Base-by-base conservation (phyloP, 2,113 vertebrate species). In the Etia nguti region DNA sequence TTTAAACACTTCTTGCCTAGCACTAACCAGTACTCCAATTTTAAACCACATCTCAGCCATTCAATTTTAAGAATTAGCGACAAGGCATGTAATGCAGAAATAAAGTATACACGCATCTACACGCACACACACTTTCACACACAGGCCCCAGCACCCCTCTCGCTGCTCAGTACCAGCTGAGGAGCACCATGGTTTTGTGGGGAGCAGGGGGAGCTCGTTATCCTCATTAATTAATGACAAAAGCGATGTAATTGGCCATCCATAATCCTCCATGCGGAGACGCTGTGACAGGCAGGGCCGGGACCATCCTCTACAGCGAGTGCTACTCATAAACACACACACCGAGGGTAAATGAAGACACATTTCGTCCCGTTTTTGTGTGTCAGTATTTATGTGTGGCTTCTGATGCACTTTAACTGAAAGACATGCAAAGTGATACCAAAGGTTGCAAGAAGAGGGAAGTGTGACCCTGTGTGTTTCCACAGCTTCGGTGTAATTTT, bases 241-340 rank as follows among this genome's bases (percentile, higher is more conserved):
- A 96, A 96, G 93, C 95, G 60, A 96, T 97, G 94, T 96, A 96
- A 95, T 96, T 96, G 95, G 94, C 96, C 96, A 97, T 97, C 96
- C 96, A 96, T 97, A 97, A 97, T 96, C 96, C 92, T 92, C 95
- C 95, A 95, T 94, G 96, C 95, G 89, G 89, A 93, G 92, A 95
- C 82, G 29, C 85, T 92, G 95, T 96, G 96, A 97, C 96, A 96
- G 96, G 90, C 93, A 92, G 94, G 90, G 88, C 89, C 81, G 89
- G 94, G 91, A 90, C 91, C 85, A 81, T 92, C 90, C 85, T 90
- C 91, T 88, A 87, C 86, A 26, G 89, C 54, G 10, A 89, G 86
- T 85, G 94, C 84, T 88, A 89, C 90, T 94, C 88, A 94, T 90
- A 96, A 94, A 96, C 94, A 96, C 92, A 89, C 92, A 93, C 85